Percentiles rank a stretch among this genome's conserved stretches.
Conservation (phyloP, 1,140 invertebrate species). For the Caenorhabditis remanei region DNA sequence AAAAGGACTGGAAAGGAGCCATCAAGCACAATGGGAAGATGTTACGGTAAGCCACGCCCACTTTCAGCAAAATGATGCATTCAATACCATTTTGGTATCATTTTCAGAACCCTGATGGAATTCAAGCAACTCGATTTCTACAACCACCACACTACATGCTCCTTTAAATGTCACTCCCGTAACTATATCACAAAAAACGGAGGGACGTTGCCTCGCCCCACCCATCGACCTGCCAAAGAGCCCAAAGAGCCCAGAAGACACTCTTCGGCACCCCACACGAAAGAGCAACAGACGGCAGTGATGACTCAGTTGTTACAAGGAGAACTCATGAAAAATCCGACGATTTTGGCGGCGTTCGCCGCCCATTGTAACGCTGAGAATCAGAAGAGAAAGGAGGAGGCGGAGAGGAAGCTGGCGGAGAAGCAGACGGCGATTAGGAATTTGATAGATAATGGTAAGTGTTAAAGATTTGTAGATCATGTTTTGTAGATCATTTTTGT, state of each 20-base stretch:
- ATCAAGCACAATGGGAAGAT: constrained; percentile 32
- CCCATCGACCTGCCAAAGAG: neutral
- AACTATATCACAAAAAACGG: constrained; percentile 38
- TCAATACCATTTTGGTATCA: too few relatives aligned
- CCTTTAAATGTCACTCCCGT: constrained; percentile 14
- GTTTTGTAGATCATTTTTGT: too few relatives aligned
- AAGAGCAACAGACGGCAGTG: neutral
- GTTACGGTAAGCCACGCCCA: neutral
- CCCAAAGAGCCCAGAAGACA: neutral
- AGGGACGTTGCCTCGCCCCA: neutral
- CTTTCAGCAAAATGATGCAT: neutral
- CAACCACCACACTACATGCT: neutral
- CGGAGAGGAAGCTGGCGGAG: neutral
- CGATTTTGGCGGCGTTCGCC: neutral
- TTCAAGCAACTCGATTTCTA: neutral
- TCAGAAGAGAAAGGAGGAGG: neutral
- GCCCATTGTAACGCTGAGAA: neutral
- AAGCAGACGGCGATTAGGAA: neutral
- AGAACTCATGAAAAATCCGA: neutral
- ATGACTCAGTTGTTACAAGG: neutral
- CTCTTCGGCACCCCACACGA: neutral
- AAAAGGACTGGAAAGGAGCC: constrained; percentile 31
- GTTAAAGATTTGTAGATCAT: too few relatives aligned
- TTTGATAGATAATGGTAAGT: neutral
- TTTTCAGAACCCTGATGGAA: constrained; percentile 24